Evolutionary conservation across 2,113 vertebrate species (phyloP).

Genomic region (Rhabdomys dilectus): DNA sequence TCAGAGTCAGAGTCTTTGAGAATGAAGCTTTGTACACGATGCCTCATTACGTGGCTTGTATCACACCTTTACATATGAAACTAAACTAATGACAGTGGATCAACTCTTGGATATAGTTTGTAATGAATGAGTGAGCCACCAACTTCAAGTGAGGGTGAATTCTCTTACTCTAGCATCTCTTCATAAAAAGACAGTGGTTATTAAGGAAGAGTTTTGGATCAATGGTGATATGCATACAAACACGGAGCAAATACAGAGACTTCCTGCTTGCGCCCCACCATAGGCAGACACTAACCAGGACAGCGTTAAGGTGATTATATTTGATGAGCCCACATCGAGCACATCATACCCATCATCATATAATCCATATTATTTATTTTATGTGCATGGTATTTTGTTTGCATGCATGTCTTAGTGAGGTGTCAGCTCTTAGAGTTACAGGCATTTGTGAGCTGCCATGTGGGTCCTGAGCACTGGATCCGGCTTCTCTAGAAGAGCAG

Average conservation of each 20-base stretch:
- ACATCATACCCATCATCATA: not conserved
- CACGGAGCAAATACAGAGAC: not conserved
- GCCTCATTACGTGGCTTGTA: not conserved
- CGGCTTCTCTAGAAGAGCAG: not conserved
- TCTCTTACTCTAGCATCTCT: not conserved
- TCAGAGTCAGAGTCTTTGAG: not conserved
- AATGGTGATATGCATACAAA: not conserved
- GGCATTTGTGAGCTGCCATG: not conserved
- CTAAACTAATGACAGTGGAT: not conserved
- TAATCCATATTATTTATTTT: not conserved
- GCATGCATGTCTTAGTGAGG: not conserved
- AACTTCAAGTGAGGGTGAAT: not conserved
- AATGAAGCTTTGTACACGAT: not conserved
- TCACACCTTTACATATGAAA: not conserved
- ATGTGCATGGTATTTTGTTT: not conserved
- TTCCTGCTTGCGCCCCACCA: not conserved
- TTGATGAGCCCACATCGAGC: not conserved
- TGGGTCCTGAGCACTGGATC: not conserved
- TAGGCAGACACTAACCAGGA: not conserved
- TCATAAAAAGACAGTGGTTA: not conserved
- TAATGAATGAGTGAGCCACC: not conserved
- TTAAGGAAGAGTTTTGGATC: not conserved
- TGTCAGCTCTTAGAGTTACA: not conserved
- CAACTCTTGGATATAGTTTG: constrained; percentile 32
- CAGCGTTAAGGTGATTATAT: not conserved